phyloP scores from a whole-genome alignment of 30 jellyfish, hydroid and myxozoan genomes.

The Turritopsis rubra region DNA sequence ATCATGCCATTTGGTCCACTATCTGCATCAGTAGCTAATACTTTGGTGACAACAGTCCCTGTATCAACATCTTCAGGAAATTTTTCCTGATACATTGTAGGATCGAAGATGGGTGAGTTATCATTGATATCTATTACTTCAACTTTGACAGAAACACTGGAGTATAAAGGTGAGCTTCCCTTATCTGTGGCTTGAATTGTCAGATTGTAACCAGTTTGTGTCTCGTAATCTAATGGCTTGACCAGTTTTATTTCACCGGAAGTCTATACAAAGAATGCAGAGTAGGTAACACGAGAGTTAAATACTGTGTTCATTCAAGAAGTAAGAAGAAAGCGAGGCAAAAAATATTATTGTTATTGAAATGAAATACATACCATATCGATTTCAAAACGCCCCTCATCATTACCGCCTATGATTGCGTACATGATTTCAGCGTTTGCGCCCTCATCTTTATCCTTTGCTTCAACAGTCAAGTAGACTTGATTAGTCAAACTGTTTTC shows the following conservation, averaged over 20 bases:
- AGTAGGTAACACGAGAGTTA: background rate
- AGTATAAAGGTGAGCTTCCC: conserved; percentile 29
- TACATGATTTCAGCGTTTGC: conserved; percentile 41
- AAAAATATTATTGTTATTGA: too few relatives aligned
- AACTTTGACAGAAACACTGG: conserved; percentile 18
- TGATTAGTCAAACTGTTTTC: conserved; percentile 10
- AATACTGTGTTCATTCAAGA: too few relatives aligned
- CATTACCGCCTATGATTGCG: conserved; percentile 59
- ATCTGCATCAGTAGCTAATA: conserved; percentile 74
- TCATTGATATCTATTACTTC: conserved; percentile 52
- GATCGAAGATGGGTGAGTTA: conserved; percentile 57
- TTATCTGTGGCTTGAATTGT: conserved; percentile 39
- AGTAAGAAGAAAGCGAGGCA: too few relatives aligned
- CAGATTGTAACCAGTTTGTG: conserved; percentile 9
- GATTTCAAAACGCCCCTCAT: conserved; percentile 31
- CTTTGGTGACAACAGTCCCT: conserved; percentile 27
- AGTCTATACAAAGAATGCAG: background rate
- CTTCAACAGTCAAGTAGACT: conserved; percentile 33
- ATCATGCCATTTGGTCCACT: conserved; percentile 43
- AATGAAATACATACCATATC: conserved; percentile 20
- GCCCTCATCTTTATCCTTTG: conserved; percentile 74
- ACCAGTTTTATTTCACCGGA: background rate
- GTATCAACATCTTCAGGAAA: conserved; percentile 42
- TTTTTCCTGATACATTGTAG: conserved; percentile 36
- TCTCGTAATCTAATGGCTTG: conserved; percentile 50